A percentile compares a stretch with the other conserved stretches of the same genome.
These are phyloP conservation scores for Chaenocephalus aceratus DNA, from an alignment of 2,113 vertebrate species.

Conservation along the genomic window DNA sequence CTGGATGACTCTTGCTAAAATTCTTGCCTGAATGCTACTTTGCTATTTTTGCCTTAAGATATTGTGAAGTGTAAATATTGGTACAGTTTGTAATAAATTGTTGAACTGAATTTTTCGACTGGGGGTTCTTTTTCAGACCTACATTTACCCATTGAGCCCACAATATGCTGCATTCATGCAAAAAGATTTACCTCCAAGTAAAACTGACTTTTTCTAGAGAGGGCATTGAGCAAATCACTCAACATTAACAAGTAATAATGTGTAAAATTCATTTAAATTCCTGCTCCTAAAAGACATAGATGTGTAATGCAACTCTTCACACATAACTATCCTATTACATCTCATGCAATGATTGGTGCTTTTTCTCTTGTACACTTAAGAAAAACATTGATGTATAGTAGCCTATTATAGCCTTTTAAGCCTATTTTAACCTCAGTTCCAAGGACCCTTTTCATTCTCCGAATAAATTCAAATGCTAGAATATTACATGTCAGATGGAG, in stretches of 20 bases:
- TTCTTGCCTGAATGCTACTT: slow-evolving; percentile 47
- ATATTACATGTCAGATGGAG: not conserved
- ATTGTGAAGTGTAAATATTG: slow-evolving; percentile 71
- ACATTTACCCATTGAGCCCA: not conserved
- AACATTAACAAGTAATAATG: not conserved
- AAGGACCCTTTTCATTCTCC: not conserved
- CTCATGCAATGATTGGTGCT: not conserved
- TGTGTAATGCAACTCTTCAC: not conserved
- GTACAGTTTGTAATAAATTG: slow-evolving; percentile 77
- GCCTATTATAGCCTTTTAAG: not conserved
- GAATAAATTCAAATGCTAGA: not conserved
- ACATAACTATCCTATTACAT: not conserved
- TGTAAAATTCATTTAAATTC: not conserved
- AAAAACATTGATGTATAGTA: not conserved
- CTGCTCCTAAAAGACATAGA: not conserved
- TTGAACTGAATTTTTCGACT: slow-evolving; percentile 69
- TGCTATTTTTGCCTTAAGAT: slow-evolving; percentile 36
- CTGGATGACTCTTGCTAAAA: slow-evolving; percentile 61
- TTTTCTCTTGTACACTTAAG: not conserved
- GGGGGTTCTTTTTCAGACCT: not conserved
- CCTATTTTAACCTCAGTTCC: not conserved
- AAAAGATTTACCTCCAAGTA: slow-evolving; percentile 9
- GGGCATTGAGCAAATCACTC: not conserved
- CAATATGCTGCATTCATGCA: not conserved
- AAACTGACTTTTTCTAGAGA: not conserved